A percentile compares a stretch with the other conserved stretches of the same genome.
These are phyloP conservation scores for Eidolon helvum DNA, from an alignment of 2,113 vertebrate species.

Conservation along the genomic window DNA sequence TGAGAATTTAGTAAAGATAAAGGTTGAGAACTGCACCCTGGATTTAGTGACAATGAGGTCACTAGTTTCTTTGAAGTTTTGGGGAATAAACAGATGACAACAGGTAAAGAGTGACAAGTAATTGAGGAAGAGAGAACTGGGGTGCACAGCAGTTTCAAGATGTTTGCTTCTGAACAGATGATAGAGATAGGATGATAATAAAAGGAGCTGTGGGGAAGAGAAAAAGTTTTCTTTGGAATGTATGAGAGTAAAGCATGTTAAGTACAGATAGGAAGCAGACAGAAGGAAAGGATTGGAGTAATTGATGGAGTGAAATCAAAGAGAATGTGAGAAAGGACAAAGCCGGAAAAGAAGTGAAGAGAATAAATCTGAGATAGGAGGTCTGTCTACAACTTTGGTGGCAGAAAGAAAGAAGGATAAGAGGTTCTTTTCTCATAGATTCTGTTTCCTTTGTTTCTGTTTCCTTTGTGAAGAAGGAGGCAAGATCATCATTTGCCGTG, in stretches of 20 bases:
- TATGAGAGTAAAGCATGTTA: neutral
- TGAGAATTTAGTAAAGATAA: neutral
- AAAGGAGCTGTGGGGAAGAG: neutral
- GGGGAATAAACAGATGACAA: neutral
- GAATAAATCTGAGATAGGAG: neutral
- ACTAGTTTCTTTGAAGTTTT: neutral
- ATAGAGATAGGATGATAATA: neutral
- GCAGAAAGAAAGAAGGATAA: neutral
- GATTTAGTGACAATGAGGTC: neutral
- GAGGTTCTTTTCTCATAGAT: neutral
- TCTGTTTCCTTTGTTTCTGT: neutral
- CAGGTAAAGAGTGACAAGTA: neutral
- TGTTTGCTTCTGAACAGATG: neutral
- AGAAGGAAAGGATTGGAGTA: neutral
- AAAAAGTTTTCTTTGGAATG: neutral
- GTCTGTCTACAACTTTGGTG: neutral
- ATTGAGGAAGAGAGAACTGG: neutral
- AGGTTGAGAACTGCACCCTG: neutral
- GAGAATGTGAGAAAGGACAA: neutral
- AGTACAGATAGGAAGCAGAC: neutral
- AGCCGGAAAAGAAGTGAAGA: neutral
- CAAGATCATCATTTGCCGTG: neutral
- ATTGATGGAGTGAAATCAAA: neutral
- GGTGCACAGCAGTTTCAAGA: neutral
- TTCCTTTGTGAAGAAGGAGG: neutral